Conservation (phyloP, 2,797 vertebrate genomes). For the Pangasius sanitwongsei region DNA sequence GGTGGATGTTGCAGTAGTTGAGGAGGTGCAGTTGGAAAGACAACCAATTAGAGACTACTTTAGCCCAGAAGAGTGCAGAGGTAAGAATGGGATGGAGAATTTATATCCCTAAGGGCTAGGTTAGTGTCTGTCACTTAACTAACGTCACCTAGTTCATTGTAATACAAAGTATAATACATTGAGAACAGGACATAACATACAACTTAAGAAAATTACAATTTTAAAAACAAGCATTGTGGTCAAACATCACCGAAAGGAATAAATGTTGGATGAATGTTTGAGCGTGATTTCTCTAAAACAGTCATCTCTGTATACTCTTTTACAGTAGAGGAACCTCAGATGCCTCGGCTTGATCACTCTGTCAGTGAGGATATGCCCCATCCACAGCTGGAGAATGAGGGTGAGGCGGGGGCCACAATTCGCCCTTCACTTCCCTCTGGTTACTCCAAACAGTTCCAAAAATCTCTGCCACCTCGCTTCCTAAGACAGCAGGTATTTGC, state of each 20-base stretch:
- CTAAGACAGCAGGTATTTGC: constrained; percentile 92
- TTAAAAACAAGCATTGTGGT: not conserved
- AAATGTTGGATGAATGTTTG: not conserved
- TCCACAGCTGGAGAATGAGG: constrained; percentile 81
- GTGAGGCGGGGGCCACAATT: constrained; percentile 83
- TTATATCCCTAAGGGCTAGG: not conserved
- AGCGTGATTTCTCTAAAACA: not conserved
- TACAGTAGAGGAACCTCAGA: constrained; percentile 73
- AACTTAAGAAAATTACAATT: not conserved
- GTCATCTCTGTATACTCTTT: not conserved
- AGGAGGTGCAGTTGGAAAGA: constrained; percentile 66
- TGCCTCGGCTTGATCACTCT: constrained; percentile 71
- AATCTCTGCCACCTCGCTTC: constrained; percentile 95
- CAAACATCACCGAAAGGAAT: not conserved
- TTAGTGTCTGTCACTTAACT: not conserved
- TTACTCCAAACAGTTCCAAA: constrained; percentile 99
- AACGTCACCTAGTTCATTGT: not conserved
- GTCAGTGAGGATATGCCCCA: constrained; percentile 69
- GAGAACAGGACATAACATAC: not conserved
- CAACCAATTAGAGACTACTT: constrained; percentile 76
- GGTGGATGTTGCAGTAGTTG: constrained; percentile 44
- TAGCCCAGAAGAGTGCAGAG: constrained; percentile 73
- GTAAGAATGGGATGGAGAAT: constrained; percentile 55
- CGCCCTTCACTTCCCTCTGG: constrained; percentile 90
- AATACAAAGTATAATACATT: not conserved